Percentiles rank a stretch among this genome's conserved stretches.
Conservation (phyloP, 2,888 invertebrate species). For the Yponomeuta cagnagella region DNA sequence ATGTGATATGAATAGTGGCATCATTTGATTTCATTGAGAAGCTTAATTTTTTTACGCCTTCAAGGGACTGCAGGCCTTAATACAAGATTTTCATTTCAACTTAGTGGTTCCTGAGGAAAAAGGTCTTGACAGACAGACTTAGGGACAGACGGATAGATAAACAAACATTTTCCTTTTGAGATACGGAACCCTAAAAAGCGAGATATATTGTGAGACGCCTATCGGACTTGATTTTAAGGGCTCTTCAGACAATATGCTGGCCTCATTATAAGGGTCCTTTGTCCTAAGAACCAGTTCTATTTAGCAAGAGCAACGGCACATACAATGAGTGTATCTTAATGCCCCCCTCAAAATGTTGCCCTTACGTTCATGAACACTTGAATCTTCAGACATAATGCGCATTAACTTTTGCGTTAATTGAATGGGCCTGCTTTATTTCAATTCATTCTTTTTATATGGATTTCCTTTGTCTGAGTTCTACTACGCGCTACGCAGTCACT, state of each 20-base stretch:
- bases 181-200: not conserved
- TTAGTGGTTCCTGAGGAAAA: no score
- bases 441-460: slow-evolving; percentile 4
- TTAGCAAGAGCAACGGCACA: slow-evolving; percentile 58
- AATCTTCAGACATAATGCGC: slow-evolving; percentile 46
- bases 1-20: no score
- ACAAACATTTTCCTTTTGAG: no score
- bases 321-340: slow-evolving; percentile 70
- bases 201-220: slow-evolving; percentile 54
- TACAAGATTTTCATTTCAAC: no score
- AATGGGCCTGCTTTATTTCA: slow-evolving; percentile 34
- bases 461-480: not conserved
- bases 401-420: slow-evolving; percentile 61
- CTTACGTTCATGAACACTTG: slow-evolving; percentile 60
- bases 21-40: no score
- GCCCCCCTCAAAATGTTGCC: slow-evolving; percentile 50
- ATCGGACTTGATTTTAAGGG: slow-evolving; percentile 58
- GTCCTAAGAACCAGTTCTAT: slow-evolving; percentile 72
- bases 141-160: no score
- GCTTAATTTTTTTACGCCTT: no score
- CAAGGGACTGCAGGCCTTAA: no score
- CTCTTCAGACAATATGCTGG: slow-evolving; percentile 68
- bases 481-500: not conserved
- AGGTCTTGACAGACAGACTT: no score
- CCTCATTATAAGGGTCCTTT: slow-evolving; percentile 73